A percentile compares a stretch with the other conserved stretches of the same genome.
phyloP scores from a whole-genome alignment of 2,797 vertebrate species.

The Cottoperca gobio region DNA sequence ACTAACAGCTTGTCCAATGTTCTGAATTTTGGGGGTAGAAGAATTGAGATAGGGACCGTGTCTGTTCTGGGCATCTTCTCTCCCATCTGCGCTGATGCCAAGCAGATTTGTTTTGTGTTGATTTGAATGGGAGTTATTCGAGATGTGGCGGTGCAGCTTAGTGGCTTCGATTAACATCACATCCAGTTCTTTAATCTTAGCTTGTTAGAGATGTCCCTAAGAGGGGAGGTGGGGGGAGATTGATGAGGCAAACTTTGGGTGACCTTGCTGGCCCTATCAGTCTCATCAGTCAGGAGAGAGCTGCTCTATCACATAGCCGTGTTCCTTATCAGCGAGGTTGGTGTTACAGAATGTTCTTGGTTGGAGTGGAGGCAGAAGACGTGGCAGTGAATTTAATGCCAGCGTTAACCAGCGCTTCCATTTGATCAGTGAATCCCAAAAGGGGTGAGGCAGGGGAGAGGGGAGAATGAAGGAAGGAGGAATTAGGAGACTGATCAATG shows the following conservation, averaged over 20 bases:
- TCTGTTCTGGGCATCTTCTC: neutral
- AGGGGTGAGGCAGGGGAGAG: neutral
- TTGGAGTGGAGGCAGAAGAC: neutral
- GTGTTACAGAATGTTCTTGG: conserved; percentile 2
- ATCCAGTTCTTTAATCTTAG: conserved; percentile 1
- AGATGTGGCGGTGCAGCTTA: neutral
- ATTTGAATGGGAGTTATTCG: neutral
- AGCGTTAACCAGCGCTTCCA: neutral
- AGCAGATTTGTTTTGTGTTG: neutral
- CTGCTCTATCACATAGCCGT: neutral
- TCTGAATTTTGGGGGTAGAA: too few species aligned
- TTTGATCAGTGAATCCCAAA: conserved; percentile 16
- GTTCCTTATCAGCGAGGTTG: neutral
- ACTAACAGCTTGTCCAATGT: neutral
- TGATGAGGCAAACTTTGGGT: conserved; percentile 6
- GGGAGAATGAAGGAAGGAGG: neutral
- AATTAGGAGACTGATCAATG: conserved; percentile 5
- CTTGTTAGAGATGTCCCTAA: neutral
- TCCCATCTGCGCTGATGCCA: neutral
- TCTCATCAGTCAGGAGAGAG: neutral
- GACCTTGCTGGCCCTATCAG: conserved; percentile 16
- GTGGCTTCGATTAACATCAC: neutral
- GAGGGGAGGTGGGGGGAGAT: neutral
- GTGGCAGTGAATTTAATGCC: conserved; percentile 5
- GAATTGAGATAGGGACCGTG: neutral